These are phyloP conservation scores for Andrena camellia DNA, from an alignment of 2,888 invertebrate genomes.

Conservation along the genomic window DNA sequence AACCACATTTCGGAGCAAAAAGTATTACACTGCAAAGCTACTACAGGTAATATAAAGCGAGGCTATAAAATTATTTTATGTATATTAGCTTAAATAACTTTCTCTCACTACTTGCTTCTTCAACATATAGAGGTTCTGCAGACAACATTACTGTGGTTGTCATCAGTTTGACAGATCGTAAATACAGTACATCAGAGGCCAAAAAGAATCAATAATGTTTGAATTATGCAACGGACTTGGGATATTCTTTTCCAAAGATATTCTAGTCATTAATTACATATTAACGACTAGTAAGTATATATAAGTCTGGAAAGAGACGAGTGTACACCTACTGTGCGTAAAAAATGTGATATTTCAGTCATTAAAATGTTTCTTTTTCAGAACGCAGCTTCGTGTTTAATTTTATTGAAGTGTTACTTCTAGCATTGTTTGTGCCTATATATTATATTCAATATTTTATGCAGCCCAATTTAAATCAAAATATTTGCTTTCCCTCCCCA, in stretches of 20 bases:
- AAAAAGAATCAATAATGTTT: conserved; percentile 65
- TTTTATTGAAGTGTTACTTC: conserved; percentile 13
- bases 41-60: conserved; percentile 85
- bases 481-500: not conserved
- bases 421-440: conserved; percentile 2
- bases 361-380: conserved; percentile 7
- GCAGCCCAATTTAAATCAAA: not conserved
- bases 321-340: conserved; percentile 7
- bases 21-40: conserved; percentile 96
- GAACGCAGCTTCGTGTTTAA: conserved; percentile 1
- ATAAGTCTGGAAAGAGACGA: conserved; percentile 17
- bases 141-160: conserved; percentile 98
- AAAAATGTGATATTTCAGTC: conserved; percentile 29
- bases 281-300: conserved; percentile 37
- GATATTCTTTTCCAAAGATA: conserved; percentile 52
- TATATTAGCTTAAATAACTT: not conserved
- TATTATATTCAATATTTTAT: conserved; percentile 7
- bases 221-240: conserved; percentile 24
- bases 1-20: conserved; percentile 96
- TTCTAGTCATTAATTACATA: conserved; percentile 61
- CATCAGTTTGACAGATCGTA: conserved; percentile 90
- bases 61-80: not conserved
- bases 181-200: conserved; percentile 71
- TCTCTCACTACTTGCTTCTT: conserved; percentile 49
- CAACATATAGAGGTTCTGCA: conserved; percentile 90